phyloP scores from a whole-genome alignment of 2,797 vertebrate genomes.

The Microcaecilia unicolor region DNA sequence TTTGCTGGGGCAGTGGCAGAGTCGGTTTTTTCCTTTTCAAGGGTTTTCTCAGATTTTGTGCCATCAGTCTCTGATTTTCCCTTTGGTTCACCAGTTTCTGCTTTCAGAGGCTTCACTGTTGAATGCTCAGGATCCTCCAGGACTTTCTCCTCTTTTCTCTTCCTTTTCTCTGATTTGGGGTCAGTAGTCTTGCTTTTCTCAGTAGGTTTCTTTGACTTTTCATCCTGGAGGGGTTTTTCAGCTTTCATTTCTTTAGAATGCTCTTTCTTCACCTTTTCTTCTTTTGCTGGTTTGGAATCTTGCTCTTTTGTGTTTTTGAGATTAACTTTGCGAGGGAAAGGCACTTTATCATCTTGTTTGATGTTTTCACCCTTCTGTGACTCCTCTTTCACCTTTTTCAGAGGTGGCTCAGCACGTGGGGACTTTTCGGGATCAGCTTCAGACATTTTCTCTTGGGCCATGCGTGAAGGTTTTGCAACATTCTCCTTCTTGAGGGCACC shows the following conservation, averaged over 20 bases:
- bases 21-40: constrained; percentile 67
- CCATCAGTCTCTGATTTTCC: constrained; percentile 51
- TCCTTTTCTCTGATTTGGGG: constrained; percentile 65
- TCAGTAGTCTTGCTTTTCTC: constrained; percentile 56
- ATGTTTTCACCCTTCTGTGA: constrained; percentile 50
- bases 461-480: constrained; percentile 31
- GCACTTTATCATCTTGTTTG: constrained; percentile 60
- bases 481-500: constrained; percentile 53
- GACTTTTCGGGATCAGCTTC: constrained; percentile 59
- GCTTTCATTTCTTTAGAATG: constrained; percentile 50
- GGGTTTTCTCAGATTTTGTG: constrained; percentile 52
- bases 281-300: constrained; percentile 49
- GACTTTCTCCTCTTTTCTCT: constrained; percentile 67
- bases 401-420: constrained; percentile 46
- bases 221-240: constrained; percentile 56
- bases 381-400: constrained; percentile 71
- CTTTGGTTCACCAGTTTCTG: constrained; percentile 48
- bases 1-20: constrained; percentile 57
- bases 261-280: constrained; percentile 61
- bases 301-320: constrained; percentile 57
- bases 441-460: constrained; percentile 43
- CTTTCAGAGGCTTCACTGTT: constrained; percentile 46
- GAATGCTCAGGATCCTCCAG: constrained; percentile 45
- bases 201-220: constrained; percentile 52
- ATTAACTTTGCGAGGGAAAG: constrained; percentile 59